A percentile compares a stretch with the other conserved stretches of the same genome.
phyloP scores from a whole-genome alignment of 1,140 invertebrate genomes.

The Dryas iulia region DNA sequence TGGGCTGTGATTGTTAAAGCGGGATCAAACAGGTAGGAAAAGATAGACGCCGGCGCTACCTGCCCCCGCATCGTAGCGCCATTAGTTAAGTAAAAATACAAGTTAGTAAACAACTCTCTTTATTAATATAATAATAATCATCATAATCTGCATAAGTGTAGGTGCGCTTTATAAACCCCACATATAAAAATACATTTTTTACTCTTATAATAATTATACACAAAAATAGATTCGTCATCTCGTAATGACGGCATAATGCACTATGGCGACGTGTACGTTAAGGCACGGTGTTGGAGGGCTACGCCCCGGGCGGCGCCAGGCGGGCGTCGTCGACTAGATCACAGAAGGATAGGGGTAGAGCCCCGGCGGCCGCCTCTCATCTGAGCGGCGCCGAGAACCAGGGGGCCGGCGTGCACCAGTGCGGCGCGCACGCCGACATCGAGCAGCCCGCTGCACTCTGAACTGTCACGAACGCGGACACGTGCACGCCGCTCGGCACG shows the following conservation, averaged over 20 bases:
- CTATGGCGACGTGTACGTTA: conserved; percentile 74
- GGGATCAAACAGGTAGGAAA: conserved; percentile 51
- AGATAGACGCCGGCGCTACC: conserved; percentile 68
- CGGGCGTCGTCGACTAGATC: conserved; percentile 77
- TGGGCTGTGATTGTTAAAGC: neutral
- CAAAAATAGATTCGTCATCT: conserved; percentile 74
- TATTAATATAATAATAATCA: conserved; percentile 71
- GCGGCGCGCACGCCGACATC: conserved; percentile 52
- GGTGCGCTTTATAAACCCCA: conserved; percentile 72
- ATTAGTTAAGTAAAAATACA: conserved; percentile 45
- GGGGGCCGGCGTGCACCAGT: conserved; percentile 55
- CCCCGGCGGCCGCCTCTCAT: conserved; percentile 63
- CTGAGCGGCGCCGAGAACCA: conserved; percentile 66
- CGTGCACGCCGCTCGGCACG: conserved; percentile 51
- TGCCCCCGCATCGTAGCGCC: conserved; percentile 34
- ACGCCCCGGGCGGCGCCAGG: conserved; percentile 74
- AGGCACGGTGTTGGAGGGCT: conserved; percentile 74
- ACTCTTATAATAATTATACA: conserved; percentile 68
- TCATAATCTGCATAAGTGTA: conserved; percentile 74
- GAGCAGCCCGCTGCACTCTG: conserved; percentile 62
- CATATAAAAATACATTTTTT: conserved; percentile 77
- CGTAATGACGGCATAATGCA: conserved; percentile 69
- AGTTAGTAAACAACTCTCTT: conserved; percentile 73
- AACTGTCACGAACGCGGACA: conserved; percentile 68
- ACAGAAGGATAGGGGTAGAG: conserved; percentile 59